Conservation (phyloP, 2,797 vertebrate species). For the Lacerta bilineata region DNA sequence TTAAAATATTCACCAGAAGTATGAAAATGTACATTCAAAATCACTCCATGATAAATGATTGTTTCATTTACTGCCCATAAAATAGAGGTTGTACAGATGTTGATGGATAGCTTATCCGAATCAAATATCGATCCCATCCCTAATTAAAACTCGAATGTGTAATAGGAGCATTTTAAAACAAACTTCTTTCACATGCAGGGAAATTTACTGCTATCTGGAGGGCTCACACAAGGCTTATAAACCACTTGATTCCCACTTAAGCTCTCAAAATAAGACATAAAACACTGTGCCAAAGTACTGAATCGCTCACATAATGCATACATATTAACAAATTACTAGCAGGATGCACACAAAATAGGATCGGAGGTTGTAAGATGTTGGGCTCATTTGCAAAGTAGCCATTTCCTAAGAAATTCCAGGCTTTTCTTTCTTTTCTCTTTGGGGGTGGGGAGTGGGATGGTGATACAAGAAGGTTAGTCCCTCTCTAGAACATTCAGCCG, state of each 20-base stretch:
- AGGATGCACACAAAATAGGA: background rate
- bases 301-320: conserved; percentile 33
- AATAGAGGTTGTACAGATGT: background rate
- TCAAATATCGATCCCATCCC: conserved; percentile 22
- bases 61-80: background rate
- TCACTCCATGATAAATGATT: background rate
- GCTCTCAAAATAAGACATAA: conserved; percentile 27
- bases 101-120: conserved; percentile 12
- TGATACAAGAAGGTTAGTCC: background rate
- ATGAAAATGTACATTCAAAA: background rate
- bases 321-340: conserved; percentile 36
- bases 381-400: background rate
- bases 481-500: background rate
- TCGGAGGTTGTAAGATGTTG: background rate
- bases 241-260: background rate
- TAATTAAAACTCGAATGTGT: conserved; percentile 13
- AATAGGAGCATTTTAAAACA: conserved; percentile 1
- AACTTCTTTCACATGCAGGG: background rate
- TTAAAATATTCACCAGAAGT: background rate
- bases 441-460: background rate
- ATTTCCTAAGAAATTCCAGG: background rate
- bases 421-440: no score
- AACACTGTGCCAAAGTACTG: conserved; percentile 16
- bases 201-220: conserved; percentile 26
- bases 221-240: conserved; percentile 7